These are phyloP conservation scores for Augochlorella aurata DNA, from an alignment of 2,888 invertebrate genomes.

Conservation along the genomic window DNA sequence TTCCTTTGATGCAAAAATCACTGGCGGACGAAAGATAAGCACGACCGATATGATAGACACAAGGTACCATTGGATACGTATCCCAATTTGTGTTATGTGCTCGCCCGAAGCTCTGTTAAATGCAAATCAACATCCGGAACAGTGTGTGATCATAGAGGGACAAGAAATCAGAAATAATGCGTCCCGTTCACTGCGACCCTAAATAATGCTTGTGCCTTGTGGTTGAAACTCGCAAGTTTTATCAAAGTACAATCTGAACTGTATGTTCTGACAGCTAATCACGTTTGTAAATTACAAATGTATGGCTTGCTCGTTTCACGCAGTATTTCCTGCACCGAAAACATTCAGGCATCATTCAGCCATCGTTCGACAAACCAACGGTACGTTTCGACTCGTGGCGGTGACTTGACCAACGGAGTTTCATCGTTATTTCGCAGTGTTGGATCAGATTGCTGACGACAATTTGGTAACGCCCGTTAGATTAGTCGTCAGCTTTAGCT, in stretches of 20 bases:
- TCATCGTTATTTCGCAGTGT: slow-evolving; percentile 55
- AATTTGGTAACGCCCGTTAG: slow-evolving; percentile 75
- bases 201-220: slow-evolving; percentile 60
- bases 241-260: background rate
- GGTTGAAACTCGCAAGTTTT: background rate
- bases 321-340: background rate
- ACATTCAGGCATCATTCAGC: too few relatives aligned
- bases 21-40: background rate
- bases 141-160: slow-evolving; percentile 5
- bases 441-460: slow-evolving; percentile 65
- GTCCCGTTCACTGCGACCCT: slow-evolving; percentile 16
- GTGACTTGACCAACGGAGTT: background rate
- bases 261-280: background rate
- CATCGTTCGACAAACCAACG: background rate
- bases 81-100: background rate
- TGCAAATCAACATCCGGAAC: slow-evolving; percentile 24
- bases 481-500: slow-evolving; percentile 79
- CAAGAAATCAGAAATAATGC: slow-evolving; percentile 7
- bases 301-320: slow-evolving; percentile 10
- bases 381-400: background rate
- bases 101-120: background rate
- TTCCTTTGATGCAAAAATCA: background rate
- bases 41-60: slow-evolving; percentile 9
- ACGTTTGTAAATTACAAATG: slow-evolving; percentile 12
- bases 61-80: background rate